Base-by-base conservation (phyloP, 2,113 vertebrate species). In the Craseonycteris thonglongyai region DNA sequence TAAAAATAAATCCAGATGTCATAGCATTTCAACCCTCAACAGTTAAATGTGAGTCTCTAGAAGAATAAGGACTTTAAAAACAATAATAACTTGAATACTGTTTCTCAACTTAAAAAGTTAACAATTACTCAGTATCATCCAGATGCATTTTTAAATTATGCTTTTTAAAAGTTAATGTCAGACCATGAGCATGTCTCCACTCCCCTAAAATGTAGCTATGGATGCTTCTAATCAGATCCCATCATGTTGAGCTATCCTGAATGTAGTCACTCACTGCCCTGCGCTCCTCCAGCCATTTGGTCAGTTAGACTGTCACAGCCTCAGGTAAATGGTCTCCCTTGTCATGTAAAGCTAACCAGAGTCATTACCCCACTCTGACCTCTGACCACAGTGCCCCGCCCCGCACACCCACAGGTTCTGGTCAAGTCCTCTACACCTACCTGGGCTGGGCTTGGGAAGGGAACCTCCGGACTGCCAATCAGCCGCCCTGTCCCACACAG, bases 391-490 rank as follows among this genome's bases (percentile, higher is more conserved):
- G 24, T 2, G 79, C 30, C 61, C 61, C 4, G 0, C 33, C 61
- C 74, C 12, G 0, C 0, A 5, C 0, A 3, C 54, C 35, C 88
- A 45, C 74, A 91, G 86, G 86, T 95, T 63, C 47, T 14, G 13
- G 61, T 22, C 0, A 1, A 30, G 66, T 19, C 49, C 49, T 58
- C 13, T 5, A 90, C 10, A 33, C 97, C 76, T 96, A 97, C 97
- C 97, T 97, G 78, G 26, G 30, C 58, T 42, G 76, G 76, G n/a
- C 47, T 49, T 24, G 21, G 38, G 74, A 65, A 65, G 30, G 13
- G 76, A 86, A 49, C 28, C 14, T 78, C 45, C 2, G 7, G 49
- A 65, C 0, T 65, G 71, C 35, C 74, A 45, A 0, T 47, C 75
- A 69, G 58, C 38, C 47, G 12, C 49, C 18, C 54, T 5, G 93